A percentile compares a stretch with the other conserved stretches of the same genome.
Evolutionary conservation across 2,888 invertebrate genomes (phyloP).

Genomic region (Lasiommata megera): DNA sequence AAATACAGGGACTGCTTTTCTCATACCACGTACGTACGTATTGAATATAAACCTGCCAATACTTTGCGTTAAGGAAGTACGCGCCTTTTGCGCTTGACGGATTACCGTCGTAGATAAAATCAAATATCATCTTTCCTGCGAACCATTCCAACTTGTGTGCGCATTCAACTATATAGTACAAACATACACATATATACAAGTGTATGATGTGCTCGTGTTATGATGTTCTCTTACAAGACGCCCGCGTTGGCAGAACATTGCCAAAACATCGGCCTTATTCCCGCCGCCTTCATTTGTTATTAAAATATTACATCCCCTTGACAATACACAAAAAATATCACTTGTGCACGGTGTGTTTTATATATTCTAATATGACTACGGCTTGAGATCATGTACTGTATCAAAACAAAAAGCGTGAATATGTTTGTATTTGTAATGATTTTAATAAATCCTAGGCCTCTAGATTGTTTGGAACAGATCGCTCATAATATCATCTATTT

Average conservation of each 20-base stretch:
- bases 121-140: slow-evolving; percentile 53
- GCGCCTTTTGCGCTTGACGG: slow-evolving; percentile 52
- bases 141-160: slow-evolving; percentile 9
- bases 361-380: neutral
- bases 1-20: no score
- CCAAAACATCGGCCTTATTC: slow-evolving; percentile 33
- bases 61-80: slow-evolving; percentile 43
- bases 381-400: no score
- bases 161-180: no score
- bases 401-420: no score
- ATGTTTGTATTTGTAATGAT: no score
- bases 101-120: slow-evolving; percentile 58
- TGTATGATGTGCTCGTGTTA: slow-evolving; percentile 2
- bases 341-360: neutral
- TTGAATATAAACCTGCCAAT: slow-evolving; percentile 7
- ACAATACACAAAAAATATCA: slow-evolving; percentile 17
- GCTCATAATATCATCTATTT: no score
- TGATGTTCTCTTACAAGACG: slow-evolving; percentile 18
- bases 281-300: slow-evolving; percentile 48
- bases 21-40: no score
- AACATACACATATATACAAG: no score
- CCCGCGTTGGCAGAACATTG: slow-evolving; percentile 19
- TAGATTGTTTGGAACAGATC: no score
- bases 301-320: slow-evolving; percentile 47
- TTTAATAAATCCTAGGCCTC: no score